phyloP scores from a whole-genome alignment of 2,888 invertebrate genomes.

The Anorthoa munda region DNA sequence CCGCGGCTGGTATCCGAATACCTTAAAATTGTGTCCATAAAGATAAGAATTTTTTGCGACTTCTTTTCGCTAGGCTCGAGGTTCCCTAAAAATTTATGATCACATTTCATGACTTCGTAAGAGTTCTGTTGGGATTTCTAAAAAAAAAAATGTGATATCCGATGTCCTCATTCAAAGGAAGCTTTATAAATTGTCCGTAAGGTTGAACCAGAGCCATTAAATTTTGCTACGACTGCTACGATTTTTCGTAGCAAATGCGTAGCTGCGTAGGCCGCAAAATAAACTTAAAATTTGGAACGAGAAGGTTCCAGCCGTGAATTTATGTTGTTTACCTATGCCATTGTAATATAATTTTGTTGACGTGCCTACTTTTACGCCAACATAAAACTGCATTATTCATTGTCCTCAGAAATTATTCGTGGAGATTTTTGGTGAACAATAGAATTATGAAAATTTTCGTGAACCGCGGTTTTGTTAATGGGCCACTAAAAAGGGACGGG shows the following conservation, averaged over 20 bases:
- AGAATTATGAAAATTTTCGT: constrained; percentile 79
- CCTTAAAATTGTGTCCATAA: constrained; percentile 82
- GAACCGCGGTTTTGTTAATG: constrained; percentile 75
- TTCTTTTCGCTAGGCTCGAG: constrained; percentile 76
- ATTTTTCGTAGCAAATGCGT: constrained; percentile 55
- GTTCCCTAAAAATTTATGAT: constrained; percentile 81
- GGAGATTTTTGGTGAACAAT: constrained; percentile 71
- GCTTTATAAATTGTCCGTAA: constrained; percentile 64
- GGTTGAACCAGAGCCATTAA: constrained; percentile 48
- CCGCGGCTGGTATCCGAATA: constrained; percentile 74
- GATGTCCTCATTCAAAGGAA: constrained; percentile 68
- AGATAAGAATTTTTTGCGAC: constrained; percentile 83
- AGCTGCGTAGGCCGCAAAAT: constrained; percentile 47
- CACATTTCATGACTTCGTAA: constrained; percentile 79
- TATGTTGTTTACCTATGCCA: constrained; percentile 22
- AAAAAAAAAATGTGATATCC: constrained; percentile 72
- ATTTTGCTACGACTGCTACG: constrained; percentile 54
- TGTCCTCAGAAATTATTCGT: constrained; percentile 49
- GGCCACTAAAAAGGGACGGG: constrained; percentile 79
- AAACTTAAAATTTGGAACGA: constrained; percentile 30
- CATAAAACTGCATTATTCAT: constrained; percentile 50
- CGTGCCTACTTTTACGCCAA: constrained; percentile 30
- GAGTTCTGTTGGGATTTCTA: constrained; percentile 74
- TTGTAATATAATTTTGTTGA: constrained; percentile 28
- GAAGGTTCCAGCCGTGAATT: constrained; percentile 17